Base-by-base conservation (phyloP, 2,888 invertebrate species). In the Helleia helle region DNA sequence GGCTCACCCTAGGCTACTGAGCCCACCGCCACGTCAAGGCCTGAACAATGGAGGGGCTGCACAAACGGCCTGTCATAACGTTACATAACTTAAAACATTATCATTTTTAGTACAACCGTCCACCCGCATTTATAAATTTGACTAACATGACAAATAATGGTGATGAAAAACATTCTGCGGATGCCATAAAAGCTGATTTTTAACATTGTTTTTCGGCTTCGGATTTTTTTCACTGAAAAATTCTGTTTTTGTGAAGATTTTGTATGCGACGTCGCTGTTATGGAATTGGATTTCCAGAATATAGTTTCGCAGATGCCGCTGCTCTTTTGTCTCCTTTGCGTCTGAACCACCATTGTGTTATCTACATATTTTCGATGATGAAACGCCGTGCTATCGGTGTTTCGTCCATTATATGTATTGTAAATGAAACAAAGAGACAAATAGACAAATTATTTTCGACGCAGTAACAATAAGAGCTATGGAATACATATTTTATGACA, bases 211-310 rank as follows among this genome's bases (percentile, higher is more conserved):
- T 31, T 34, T 34, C 34, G 34, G 22, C 11, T 12, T 8, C 4
- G 12, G 17, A 22, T 22, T 18, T 34, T 31, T 34, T 22, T 34
- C 18, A 17, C 18, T 22, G 18, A 34, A 34, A 34, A 17, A 12
- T 18, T 11, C 22, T 34, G 3, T 8, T 11, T 29, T 36, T 29
- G 38, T 36, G 38, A 29, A 41, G 41, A 44, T 38, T 41, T 41
- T 41, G 34, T 22, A 22, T 34, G 34, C 22, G 17, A 24, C 13
- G 26, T 22, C 15, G 28, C 31, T 14, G 29, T 29, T 13, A 34
- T 11, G 44, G 41, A 38, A 44, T 44, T 44, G 41, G 17, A 38
- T 44, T 44, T 44, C 36, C 42, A n/a, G 12, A 25, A 22, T 22
- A 22, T 7, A 22, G 22, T 22, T 22, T 8, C 22, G 27, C 30